Evolutionary conservation across 2,888 invertebrate species (phyloP).

Genomic region (Melipona beecheii): DNA sequence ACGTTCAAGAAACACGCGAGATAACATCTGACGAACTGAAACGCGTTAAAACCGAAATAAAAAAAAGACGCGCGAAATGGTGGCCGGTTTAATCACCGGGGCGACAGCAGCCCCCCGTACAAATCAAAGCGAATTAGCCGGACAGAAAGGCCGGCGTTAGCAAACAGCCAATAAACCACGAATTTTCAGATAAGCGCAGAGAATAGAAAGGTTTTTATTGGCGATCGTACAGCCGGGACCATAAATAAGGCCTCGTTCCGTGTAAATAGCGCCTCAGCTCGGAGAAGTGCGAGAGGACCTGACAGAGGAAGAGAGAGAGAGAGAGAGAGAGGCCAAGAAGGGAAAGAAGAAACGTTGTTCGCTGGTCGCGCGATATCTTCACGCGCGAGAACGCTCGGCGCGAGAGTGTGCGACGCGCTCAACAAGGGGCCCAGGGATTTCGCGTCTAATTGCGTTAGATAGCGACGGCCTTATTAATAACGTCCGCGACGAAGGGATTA

Average conservation of each 20-base stretch:
- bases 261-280: conserved; percentile 48
- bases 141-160: conserved; percentile 17
- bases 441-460: conserved; percentile 83
- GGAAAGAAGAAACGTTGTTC: conserved; percentile 50
- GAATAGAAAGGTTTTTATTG: conserved; percentile 54
- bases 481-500: conserved; percentile 76
- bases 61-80: not conserved
- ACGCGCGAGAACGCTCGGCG: conserved; percentile 63
- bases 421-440: conserved; percentile 66
- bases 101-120: conserved; percentile 21
- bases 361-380: conserved; percentile 65
- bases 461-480: conserved; percentile 83
- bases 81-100: conserved; percentile 25
- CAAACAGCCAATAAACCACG: conserved; percentile 39
- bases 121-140: conserved; percentile 46
- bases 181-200: conserved; percentile 56
- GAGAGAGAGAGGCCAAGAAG: not conserved
- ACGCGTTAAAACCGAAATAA: not conserved
- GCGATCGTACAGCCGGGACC: conserved; percentile 24
- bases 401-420: conserved; percentile 54
- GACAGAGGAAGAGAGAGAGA: too few species aligned
- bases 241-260: conserved; percentile 56
- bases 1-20: too few species aligned
- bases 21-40: not conserved
- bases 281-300: not conserved